Conservation (phyloP, 2,888 invertebrate species). For the Ditula angustiorana region DNA sequence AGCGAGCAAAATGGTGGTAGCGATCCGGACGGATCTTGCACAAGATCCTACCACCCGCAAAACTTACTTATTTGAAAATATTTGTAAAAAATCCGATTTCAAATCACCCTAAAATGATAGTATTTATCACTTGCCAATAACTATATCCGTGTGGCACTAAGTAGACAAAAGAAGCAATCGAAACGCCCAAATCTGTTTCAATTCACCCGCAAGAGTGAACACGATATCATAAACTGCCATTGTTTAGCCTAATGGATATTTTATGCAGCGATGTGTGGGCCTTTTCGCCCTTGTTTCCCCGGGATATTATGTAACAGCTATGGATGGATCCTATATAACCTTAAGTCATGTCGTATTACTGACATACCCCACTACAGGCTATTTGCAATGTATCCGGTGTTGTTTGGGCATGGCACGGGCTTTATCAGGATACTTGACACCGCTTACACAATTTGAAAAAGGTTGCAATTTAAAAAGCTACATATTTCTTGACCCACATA, state of each 20-base stretch:
- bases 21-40: too few relatives aligned
- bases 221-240: conserved; percentile 45
- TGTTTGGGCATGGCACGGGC: background rate
- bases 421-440: background rate
- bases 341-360: conserved; percentile 36
- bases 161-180: conserved; percentile 12
- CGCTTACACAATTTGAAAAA: background rate
- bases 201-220: conserved; percentile 43
- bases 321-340: conserved; percentile 47
- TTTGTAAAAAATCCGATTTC: too few relatives aligned
- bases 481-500: background rate
- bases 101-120: too few relatives aligned
- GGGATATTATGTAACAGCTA: conserved; percentile 50
- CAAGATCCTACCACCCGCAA: too few relatives aligned
- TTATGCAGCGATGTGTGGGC: conserved; percentile 53
- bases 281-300: conserved; percentile 49
- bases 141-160: background rate
- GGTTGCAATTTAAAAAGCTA: background rate
- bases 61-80: too few relatives aligned
- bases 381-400: background rate
- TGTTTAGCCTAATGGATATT: conserved; percentile 53
- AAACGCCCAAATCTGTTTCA: conserved; percentile 42
- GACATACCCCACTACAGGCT: background rate
- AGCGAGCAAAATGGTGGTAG: too few relatives aligned
- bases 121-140: background rate